Conservation (phyloP, 2,113 vertebrate species). For the Cyrtonyx montezumae region DNA sequence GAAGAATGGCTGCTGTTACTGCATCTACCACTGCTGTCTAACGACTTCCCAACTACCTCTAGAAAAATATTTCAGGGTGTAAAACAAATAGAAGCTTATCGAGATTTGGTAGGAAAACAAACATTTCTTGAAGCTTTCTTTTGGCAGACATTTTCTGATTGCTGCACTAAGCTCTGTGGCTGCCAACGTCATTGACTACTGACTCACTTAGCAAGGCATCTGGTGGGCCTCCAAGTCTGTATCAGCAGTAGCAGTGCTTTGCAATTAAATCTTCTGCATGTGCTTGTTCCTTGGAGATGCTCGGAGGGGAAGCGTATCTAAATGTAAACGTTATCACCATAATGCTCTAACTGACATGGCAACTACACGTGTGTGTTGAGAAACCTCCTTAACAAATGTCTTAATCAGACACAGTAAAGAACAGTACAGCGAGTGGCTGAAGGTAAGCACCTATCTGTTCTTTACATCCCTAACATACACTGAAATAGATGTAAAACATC, state of each 20-base stretch:
- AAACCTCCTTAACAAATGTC: not conserved
- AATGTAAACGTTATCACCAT: not conserved
- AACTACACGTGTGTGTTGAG: not conserved
- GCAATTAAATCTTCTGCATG: constrained; percentile 12
- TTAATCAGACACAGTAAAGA: not conserved
- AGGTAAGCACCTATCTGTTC: not conserved
- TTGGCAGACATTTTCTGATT: constrained; percentile 20
- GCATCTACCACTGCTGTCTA: constrained; percentile 13
- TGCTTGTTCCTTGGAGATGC: not conserved
- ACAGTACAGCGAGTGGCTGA: not conserved
- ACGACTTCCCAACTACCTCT: not conserved
- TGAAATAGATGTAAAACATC: not conserved
- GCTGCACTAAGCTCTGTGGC: not conserved
- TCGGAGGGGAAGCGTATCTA: not conserved
- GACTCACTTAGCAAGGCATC: constrained; percentile 18
- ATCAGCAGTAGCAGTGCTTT: not conserved
- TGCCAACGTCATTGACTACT: constrained; percentile 22
- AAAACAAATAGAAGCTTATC: not conserved
- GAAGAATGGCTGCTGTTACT: not conserved
- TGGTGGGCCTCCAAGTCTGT: not conserved
- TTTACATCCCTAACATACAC: not conserved
- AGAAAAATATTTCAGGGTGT: not conserved
- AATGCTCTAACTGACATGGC: not conserved
- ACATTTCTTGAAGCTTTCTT: not conserved
- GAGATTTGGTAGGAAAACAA: not conserved